These are phyloP conservation scores for Drosophila imparisetae DNA, from an alignment of 2,888 invertebrate genomes.

Conservation along the genomic window DNA sequence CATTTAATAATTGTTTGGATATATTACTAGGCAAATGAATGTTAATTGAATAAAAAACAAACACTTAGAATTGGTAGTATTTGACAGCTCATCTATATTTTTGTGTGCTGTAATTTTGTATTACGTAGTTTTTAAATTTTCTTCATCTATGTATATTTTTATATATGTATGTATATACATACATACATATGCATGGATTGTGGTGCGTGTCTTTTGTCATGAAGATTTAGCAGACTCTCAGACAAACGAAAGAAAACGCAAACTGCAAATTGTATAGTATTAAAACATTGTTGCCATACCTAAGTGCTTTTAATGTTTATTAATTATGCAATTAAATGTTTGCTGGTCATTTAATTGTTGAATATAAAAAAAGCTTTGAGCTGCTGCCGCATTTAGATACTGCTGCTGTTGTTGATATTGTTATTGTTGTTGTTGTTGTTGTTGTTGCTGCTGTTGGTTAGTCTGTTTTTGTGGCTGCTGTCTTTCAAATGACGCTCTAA, in stretches of 20 bases:
- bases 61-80: not conserved
- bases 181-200: not conserved
- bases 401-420: conserved; percentile 14
- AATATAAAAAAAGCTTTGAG: conserved; percentile 51
- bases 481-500: conserved; percentile 74
- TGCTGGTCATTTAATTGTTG: conserved; percentile 79
- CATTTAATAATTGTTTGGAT: not conserved
- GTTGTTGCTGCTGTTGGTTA: conserved; percentile 29
- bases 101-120: conserved; percentile 21
- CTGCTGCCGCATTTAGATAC: conserved; percentile 39
- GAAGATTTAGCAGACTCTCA: conserved; percentile 40
- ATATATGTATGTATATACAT: not conserved
- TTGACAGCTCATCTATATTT: not conserved
- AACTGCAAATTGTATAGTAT: conserved; percentile 76
- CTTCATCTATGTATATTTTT: not conserved
- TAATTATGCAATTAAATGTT: conserved; percentile 81
- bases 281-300: conserved; percentile 71
- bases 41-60: not conserved
- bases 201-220: conserved; percentile 64
- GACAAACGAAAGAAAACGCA: conserved; percentile 34
- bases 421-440: conserved; percentile 18
- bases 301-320: conserved; percentile 81
- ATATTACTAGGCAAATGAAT: not conserved
- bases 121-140: conserved; percentile 25
- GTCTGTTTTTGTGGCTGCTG: conserved; percentile 31